Conservation (phyloP, 2,113 vertebrate species). For the Tapirus terrestris region DNA sequence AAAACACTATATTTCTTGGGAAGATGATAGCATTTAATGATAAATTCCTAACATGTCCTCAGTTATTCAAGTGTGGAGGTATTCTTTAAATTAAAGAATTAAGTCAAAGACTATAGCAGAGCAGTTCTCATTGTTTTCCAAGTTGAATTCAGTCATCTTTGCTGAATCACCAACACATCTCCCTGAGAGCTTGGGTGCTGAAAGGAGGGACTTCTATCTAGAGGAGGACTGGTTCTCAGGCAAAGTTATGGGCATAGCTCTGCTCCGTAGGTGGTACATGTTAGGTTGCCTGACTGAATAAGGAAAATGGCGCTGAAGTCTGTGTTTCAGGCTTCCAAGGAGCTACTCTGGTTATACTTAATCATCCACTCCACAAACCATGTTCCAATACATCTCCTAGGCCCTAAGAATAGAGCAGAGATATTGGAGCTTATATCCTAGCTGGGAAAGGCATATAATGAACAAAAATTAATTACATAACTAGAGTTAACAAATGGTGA, state of each 20-base stretch:
- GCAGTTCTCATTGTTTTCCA: background rate
- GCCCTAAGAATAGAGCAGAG: background rate
- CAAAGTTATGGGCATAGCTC: background rate
- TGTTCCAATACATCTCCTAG: background rate
- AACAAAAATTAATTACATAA: background rate
- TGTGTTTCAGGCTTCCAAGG: background rate
- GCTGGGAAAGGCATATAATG: background rate
- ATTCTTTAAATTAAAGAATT: slow-evolving; percentile 1
- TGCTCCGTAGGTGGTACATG: background rate
- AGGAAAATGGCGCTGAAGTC: background rate
- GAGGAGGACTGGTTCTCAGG: background rate
- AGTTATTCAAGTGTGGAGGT: background rate
- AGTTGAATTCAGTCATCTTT: background rate
- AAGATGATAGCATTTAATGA: background rate
- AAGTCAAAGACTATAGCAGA: background rate
- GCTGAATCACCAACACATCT: background rate
- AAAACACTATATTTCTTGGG: background rate
- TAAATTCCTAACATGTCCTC: background rate
- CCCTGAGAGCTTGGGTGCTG: background rate
- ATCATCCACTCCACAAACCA: background rate
- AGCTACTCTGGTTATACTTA: background rate
- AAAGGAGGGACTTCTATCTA: background rate
- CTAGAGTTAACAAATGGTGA: background rate
- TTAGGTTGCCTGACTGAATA: background rate
- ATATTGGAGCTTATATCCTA: background rate